Evolutionary conservation across 92 coral and sea anemone genomes (phyloP).

Genomic region (Desmophyllum pertusum): DNA sequence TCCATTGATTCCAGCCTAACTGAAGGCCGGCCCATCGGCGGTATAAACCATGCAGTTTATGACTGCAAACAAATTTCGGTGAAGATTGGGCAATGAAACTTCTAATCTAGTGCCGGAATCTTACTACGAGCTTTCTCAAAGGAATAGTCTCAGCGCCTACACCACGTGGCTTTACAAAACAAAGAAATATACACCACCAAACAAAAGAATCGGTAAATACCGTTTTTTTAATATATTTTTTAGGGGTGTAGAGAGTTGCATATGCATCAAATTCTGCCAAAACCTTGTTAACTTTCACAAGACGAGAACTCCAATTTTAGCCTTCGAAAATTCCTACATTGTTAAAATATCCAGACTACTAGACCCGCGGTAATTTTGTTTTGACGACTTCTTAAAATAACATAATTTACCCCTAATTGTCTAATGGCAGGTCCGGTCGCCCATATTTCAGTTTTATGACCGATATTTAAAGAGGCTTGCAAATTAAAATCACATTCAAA

Average conservation of each 20-base stretch:
- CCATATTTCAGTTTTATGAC: neutral
- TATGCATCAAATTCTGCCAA: neutral
- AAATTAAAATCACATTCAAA: neutral
- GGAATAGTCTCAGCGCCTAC: neutral
- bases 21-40: too few species aligned
- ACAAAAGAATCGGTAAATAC: neutral
- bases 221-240: neutral
- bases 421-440: neutral
- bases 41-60: neutral
- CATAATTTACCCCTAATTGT: neutral
- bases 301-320: neutral
- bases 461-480: neutral
- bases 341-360: neutral
- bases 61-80: neutral
- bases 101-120: neutral
- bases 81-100: neutral
- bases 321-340: neutral
- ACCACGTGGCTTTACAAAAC: constrained; percentile 4
- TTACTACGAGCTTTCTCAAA: neutral
- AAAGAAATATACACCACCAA: neutral
- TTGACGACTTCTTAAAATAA: constrained; percentile 12
- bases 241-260: neutral
- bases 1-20: neutral
- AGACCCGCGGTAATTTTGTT: neutral
- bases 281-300: neutral